phyloP scores from a whole-genome alignment of 1,140 invertebrate species.

The Drosophila trapezifrons region DNA sequence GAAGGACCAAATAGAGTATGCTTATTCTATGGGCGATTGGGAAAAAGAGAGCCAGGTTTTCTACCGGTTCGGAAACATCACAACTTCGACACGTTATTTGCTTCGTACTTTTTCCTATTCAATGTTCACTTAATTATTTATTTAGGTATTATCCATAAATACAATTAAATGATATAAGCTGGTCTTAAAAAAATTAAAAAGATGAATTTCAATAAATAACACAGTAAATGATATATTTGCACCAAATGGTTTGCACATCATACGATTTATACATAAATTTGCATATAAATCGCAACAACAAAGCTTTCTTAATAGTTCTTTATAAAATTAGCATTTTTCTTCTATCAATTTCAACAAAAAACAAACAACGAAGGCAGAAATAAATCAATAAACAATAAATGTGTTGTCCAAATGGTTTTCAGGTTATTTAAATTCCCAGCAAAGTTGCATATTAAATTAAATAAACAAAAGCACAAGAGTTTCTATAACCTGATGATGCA shows the following conservation, averaged over 20 bases:
- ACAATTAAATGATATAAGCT: no score
- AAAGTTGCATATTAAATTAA: constrained; percentile 6
- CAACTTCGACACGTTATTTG: not conserved
- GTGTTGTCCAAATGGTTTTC: not conserved
- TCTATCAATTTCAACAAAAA: not conserved
- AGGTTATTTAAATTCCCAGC: constrained; percentile 1
- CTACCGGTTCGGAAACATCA: no score
- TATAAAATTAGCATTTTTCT: not conserved
- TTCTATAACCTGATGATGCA: not conserved
- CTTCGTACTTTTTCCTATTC: no score
- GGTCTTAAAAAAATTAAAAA: no score
- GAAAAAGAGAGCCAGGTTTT: no score
- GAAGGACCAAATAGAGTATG: no score
- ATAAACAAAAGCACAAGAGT: not conserved
- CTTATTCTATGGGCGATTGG: no score
- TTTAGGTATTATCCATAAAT: no score
- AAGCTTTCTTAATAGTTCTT: not conserved
- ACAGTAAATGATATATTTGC: not conserved
- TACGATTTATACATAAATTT: not conserved
- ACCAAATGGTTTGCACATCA: no score
- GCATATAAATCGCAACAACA: not conserved
- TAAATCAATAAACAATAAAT: not conserved
- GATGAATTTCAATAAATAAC: no score
- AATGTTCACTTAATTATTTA: no score
- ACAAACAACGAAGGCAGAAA: not conserved